Evolutionary conservation across 2,797 vertebrate species (phyloP).

Genomic region (Sardinella longiceps): DNA sequence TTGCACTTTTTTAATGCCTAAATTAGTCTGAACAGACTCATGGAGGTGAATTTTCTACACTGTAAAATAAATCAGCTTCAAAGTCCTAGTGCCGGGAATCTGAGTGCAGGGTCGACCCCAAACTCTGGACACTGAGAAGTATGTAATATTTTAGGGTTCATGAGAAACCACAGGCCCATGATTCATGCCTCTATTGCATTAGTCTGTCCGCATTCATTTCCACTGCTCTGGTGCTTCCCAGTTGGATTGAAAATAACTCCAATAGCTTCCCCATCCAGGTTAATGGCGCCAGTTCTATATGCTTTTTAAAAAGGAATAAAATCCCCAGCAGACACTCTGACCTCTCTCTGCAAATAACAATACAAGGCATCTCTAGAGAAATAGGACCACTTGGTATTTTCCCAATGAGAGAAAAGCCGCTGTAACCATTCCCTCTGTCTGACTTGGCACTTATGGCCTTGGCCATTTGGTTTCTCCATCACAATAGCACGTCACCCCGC

Average conservation of each 20-base stretch:
- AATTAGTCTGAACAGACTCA: neutral
- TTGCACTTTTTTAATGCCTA: neutral
- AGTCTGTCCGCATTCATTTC: constrained; percentile 10
- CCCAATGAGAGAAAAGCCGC: constrained; percentile 31
- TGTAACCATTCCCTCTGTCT: constrained; percentile 50
- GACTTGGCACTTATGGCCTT: constrained; percentile 49
- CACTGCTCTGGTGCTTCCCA: neutral
- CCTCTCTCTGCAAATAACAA: constrained; percentile 41
- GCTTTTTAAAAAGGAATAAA: neutral
- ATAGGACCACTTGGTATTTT: constrained; percentile 55
- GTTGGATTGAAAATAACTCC: neutral
- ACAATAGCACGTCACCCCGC: constrained; percentile 66
- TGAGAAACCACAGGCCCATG: neutral
- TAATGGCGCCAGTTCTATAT: neutral
- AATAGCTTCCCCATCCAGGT: neutral
- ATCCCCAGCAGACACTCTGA: neutral
- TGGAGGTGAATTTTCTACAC: neutral
- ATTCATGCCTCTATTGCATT: neutral
- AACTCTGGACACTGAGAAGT: neutral
- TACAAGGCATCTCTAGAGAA: constrained; percentile 42
- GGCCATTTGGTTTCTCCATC: constrained; percentile 68
- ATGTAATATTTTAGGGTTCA: neutral
- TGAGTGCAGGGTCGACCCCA: neutral
- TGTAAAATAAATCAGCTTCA: neutral
- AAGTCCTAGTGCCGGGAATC: constrained; percentile 4